Conservation (phyloP, 2,797 vertebrate genomes). For the Neopelma chrysocephalum region DNA sequence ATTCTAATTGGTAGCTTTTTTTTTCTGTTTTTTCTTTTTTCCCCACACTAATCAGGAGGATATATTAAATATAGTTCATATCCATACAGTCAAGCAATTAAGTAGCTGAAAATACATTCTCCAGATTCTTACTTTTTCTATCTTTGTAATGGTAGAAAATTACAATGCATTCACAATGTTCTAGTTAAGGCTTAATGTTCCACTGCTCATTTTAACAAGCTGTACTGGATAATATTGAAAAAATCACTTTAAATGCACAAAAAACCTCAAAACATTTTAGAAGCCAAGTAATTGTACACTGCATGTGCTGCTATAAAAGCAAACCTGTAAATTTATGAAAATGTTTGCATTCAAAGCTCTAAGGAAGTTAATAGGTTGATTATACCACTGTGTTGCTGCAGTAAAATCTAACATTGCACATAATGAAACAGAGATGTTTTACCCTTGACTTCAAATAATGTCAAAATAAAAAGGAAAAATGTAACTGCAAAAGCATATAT, state of each 20-base stretch:
- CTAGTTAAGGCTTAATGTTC: background rate
- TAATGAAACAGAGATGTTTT: background rate
- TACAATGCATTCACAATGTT: background rate
- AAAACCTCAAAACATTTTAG: background rate
- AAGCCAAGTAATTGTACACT: background rate
- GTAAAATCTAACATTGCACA: background rate
- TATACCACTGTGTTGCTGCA: background rate
- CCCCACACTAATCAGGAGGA: background rate
- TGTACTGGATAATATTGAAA: background rate
- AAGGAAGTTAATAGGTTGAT: conserved; percentile 11
- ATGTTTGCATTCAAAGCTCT: background rate
- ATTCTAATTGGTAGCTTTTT: background rate
- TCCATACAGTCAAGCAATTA: background rate
- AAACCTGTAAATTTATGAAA: background rate
- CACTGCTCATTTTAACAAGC: background rate
- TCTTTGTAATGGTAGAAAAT: background rate
- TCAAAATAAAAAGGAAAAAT: background rate
- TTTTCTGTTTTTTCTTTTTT: background rate
- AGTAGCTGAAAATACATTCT: background rate
- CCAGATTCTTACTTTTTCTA: background rate
- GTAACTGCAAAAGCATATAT: background rate
- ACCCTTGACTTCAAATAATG: background rate
- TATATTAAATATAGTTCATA: background rate
- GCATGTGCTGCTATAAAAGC: background rate
- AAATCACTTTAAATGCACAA: background rate